These are phyloP conservation scores for Euphonia xanthogaster DNA, from an alignment of 2,797 vertebrate species.

Conservation along the genomic window DNA sequence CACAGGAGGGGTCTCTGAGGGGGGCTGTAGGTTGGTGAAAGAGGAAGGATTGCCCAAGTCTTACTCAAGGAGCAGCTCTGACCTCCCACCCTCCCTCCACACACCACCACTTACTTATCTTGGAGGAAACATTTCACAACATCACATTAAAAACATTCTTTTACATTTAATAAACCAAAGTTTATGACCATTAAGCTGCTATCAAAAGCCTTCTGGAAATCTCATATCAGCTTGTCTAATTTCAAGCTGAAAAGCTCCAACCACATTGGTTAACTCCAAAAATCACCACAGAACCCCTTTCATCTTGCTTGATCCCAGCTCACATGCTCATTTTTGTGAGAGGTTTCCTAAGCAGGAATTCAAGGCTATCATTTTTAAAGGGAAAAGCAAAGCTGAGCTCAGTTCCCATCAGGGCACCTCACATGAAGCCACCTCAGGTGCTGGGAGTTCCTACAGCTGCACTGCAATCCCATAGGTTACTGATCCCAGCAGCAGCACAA, in stretches of 20 bases:
- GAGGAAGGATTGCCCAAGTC: neutral
- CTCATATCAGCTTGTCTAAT: neutral
- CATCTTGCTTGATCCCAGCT: neutral
- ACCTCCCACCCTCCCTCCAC: neutral
- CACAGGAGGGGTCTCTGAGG: neutral
- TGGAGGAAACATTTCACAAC: neutral
- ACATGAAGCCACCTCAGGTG: neutral
- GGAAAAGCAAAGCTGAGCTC: neutral
- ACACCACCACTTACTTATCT: neutral
- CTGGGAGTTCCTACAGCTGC: neutral
- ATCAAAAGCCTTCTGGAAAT: neutral
- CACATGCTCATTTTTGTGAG: fast-evolving
- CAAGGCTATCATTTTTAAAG: neutral
- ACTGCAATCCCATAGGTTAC: neutral
- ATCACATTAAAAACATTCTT: neutral
- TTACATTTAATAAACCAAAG: neutral
- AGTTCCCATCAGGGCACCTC: neutral
- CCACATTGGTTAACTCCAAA: neutral
- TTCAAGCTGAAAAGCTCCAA: neutral
- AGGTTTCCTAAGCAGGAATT: neutral
- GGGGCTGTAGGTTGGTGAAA: neutral
- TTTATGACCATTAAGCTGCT: neutral
- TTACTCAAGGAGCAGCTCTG: neutral
- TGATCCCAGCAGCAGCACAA: neutral
- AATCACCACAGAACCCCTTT: neutral